Evolutionary conservation across 2,113 vertebrate species (phyloP).

Genomic region (Ammodytes dubius): DNA sequence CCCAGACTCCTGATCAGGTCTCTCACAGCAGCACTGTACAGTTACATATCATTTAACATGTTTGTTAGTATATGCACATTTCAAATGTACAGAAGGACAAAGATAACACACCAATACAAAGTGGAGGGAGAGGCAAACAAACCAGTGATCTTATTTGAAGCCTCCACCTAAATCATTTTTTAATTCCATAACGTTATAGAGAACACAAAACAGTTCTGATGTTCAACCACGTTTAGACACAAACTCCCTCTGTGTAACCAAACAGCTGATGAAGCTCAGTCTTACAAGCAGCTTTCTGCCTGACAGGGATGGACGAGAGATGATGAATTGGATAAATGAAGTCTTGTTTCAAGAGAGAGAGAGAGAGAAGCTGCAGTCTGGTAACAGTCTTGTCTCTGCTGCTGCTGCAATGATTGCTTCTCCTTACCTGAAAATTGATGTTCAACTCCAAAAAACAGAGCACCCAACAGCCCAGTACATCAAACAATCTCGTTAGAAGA

Average conservation of each 20-base stretch:
- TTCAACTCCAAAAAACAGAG: constrained; percentile 2
- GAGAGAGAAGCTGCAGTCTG: not conserved
- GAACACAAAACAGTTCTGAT: not conserved
- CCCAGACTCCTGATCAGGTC: not conserved
- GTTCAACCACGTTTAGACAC: not conserved
- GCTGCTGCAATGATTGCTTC: constrained; percentile 32
- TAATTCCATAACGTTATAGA: too few relatives aligned
- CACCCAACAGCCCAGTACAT: not conserved
- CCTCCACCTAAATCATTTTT: too few relatives aligned
- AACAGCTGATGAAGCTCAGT: not conserved
- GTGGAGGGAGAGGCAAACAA: too few relatives aligned
- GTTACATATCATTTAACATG: not conserved
- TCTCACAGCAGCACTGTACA: not conserved
- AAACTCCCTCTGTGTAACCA: not conserved
- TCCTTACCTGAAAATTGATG: constrained; percentile 33
- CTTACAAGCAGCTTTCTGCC: not conserved
- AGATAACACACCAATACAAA: too few relatives aligned
- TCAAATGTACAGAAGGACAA: too few relatives aligned
- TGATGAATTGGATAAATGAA: constrained; percentile 17
- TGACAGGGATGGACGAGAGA: not conserved
- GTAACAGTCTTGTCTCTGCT: constrained; percentile 24
- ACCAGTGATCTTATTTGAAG: too few relatives aligned
- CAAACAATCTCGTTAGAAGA: not conserved
- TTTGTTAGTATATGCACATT: too few relatives aligned
- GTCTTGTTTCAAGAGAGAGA: constrained; percentile 6